Percentiles rank a stretch among this genome's conserved stretches.
These are phyloP conservation scores for Strigamia maritima DNA, from an alignment of 2,888 invertebrate genomes.

Conservation along the genomic window DNA sequence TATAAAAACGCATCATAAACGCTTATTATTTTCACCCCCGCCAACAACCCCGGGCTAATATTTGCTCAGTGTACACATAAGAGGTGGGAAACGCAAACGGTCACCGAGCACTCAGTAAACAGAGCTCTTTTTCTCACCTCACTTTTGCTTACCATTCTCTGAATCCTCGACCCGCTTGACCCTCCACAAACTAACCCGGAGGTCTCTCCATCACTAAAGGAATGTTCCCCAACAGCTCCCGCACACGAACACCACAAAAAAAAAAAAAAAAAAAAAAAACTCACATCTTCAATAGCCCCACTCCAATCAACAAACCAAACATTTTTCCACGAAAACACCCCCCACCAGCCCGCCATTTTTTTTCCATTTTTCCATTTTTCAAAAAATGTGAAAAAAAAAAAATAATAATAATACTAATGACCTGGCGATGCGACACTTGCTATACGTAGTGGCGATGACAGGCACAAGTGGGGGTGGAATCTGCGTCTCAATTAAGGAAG, in stretches of 20 bases:
- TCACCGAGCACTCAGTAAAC: conserved; percentile 5
- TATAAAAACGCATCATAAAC: background rate
- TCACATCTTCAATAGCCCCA: background rate
- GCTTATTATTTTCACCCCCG: conserved; percentile 7
- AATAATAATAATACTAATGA: conserved; percentile 9
- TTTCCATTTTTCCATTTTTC: too few species aligned
- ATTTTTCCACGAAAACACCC: background rate
- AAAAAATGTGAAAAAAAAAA: conserved; percentile 3
- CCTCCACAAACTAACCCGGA: background rate
- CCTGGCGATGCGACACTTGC: conserved; percentile 23
- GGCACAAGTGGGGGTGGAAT: conserved; percentile 12
- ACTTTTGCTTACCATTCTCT: background rate
- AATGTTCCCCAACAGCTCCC: background rate
- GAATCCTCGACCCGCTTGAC: background rate
- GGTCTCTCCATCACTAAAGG: background rate
- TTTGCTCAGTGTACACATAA: background rate
- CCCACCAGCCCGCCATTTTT: background rate
- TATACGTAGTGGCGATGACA: conserved; percentile 17
- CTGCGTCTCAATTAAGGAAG: conserved; percentile 17
- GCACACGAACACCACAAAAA: background rate
- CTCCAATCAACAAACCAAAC: background rate
- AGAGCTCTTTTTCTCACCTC: background rate
- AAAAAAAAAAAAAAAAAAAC: background rate
- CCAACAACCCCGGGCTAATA: background rate
- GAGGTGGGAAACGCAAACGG: conserved; percentile 30